phyloP scores from a whole-genome alignment of 2,797 vertebrate genomes.

The Philypnodon macrostomus region DNA sequence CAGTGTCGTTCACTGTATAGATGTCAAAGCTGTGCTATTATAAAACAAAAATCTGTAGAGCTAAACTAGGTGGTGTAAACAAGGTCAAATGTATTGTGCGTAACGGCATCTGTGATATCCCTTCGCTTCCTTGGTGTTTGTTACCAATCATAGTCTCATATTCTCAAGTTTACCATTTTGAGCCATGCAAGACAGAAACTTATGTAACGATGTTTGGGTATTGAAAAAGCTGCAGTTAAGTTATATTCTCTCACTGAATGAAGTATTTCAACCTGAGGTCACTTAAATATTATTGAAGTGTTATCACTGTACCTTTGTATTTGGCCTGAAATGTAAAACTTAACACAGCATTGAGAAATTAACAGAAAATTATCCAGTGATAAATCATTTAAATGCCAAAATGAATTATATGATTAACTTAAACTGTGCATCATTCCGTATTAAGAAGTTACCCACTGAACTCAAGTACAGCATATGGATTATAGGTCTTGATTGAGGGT shows the following conservation, averaged over 20 bases:
- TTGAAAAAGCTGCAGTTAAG: constrained; percentile 10
- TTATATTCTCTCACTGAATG: constrained; percentile 5
- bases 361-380: constrained; percentile 2
- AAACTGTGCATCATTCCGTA: constrained; percentile 29
- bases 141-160: constrained; percentile 63
- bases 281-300: too few relatives aligned
- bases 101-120: constrained; percentile 74
- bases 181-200: constrained; percentile 52
- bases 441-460: constrained; percentile 29
- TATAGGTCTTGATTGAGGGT: constrained; percentile 38
- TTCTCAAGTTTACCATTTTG: constrained; percentile 55
- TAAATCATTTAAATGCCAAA: constrained; percentile 1
- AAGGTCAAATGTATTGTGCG: constrained; percentile 75
- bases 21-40: constrained; percentile 83
- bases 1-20: constrained; percentile 83
- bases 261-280: too few relatives aligned
- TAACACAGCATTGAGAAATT: too few relatives aligned
- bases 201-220: constrained; percentile 26
- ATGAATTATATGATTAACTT: constrained; percentile 3
- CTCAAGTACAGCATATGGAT: constrained; percentile 39
- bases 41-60: constrained; percentile 78
- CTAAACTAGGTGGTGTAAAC: constrained; percentile 79
- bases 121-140: constrained; percentile 66
- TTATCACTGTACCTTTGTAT: too few relatives aligned
- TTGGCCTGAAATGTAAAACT: constrained; percentile 20